phyloP scores from a whole-genome alignment of 2,113 vertebrate species.

The Plecturocebus donacophilus region DNA sequence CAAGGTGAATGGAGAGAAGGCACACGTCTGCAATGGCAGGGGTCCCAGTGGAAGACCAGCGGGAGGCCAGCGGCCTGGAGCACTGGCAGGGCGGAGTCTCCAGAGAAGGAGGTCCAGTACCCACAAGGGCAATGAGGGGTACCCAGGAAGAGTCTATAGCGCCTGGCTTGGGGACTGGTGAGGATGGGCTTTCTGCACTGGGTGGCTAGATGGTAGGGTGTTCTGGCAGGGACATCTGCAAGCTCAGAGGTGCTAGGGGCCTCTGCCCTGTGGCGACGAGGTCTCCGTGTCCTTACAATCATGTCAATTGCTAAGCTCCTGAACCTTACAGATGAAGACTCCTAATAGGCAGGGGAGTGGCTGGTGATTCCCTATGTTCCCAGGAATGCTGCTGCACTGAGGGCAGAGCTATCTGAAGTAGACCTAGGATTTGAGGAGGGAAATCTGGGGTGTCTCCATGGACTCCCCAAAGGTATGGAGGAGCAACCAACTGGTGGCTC shows the following conservation, averaged over 20 bases:
- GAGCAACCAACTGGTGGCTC: too few relatives aligned
- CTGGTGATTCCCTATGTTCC: background rate
- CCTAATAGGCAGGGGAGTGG: background rate
- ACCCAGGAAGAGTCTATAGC: too few relatives aligned
- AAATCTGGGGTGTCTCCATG: accelerated
- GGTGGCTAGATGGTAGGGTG: background rate
- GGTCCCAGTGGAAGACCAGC: background rate
- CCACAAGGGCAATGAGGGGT: background rate
- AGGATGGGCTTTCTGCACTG: background rate
- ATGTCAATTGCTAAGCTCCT: background rate
- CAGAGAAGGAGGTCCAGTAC: accelerated
- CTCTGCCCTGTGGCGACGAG: accelerated
- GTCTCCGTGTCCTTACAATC: background rate
- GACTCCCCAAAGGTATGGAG: background rate
- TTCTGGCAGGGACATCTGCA: accelerated
- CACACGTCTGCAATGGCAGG: background rate
- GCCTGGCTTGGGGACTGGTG: background rate
- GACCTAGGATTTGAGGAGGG: background rate
- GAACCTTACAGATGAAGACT: too few relatives aligned
- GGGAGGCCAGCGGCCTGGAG: background rate
- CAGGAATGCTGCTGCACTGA: background rate
- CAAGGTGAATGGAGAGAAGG: background rate
- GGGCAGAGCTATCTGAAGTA: background rate
- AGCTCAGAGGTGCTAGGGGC: background rate
- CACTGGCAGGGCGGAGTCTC: background rate